Percentiles rank a stretch among this genome's conserved stretches.
phyloP scores from a whole-genome alignment of 1,140 invertebrate species.

The Achatina immaculata region DNA sequence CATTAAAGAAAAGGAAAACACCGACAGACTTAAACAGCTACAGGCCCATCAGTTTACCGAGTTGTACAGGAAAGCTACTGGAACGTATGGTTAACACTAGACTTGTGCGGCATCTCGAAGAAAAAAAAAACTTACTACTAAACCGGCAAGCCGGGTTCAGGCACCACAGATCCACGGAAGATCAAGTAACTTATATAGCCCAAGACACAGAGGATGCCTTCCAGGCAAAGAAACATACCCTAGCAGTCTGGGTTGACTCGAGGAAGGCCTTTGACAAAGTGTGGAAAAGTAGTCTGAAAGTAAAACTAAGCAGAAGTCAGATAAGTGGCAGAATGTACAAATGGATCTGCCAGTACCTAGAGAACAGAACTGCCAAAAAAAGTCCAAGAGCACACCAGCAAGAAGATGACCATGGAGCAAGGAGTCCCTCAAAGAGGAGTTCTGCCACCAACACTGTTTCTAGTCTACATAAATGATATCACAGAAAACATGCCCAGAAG shows the following conservation, averaged over 20 bases:
- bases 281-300: conserved; percentile 23
- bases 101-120: conserved; percentile 4
- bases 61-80: conserved; percentile 35
- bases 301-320: conserved; percentile 9
- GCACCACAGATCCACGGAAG: conserved; percentile 29
- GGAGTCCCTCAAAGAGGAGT: conserved; percentile 30
- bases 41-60: conserved; percentile 36
- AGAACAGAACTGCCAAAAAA: conserved; percentile 34
- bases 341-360: conserved; percentile 31
- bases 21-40: conserved; percentile 26
- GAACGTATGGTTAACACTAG: conserved; percentile 18
- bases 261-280: conserved; percentile 24
- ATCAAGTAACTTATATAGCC: conserved; percentile 35
- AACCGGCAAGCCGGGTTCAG: conserved; percentile 20
- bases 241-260: conserved; percentile 7
- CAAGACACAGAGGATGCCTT: conserved; percentile 38
- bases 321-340: conserved; percentile 25
- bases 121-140: not conserved
- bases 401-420: conserved; percentile 20
- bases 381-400: conserved; percentile 29
- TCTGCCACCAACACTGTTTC: not conserved
- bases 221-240: conserved; percentile 8
- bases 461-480: not conserved
- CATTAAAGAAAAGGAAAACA: conserved; percentile 40
- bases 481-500: not conserved